Evolutionary conservation across 2,113 vertebrate genomes (phyloP).

Genomic region (Octodon degus): DNA sequence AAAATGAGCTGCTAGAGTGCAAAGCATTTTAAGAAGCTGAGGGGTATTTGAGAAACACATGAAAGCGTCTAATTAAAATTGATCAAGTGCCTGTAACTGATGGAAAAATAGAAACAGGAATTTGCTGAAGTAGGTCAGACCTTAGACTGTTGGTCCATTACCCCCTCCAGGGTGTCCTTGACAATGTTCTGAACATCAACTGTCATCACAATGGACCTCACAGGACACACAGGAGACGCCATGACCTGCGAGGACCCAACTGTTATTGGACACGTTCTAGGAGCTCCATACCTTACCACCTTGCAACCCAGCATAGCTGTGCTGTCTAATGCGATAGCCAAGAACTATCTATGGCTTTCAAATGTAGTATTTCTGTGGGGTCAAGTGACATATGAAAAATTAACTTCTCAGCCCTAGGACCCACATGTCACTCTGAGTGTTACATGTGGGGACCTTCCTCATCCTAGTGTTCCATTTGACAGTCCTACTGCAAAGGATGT

Average conservation of each 20-base stretch:
- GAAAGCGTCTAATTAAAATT: slow-evolving; percentile 50
- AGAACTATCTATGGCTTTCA: background rate
- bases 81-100: background rate
- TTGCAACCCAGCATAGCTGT: fast-evolving
- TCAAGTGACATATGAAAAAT: background rate
- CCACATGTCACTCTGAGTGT: fast-evolving
- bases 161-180: background rate
- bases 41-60: background rate
- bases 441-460: fast-evolving
- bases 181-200: background rate
- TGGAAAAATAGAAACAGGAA: background rate
- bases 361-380: no score
- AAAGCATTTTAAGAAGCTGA: background rate
- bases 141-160: background rate
- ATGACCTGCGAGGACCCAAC: background rate
- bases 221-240: background rate
- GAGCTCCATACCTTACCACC: no score
- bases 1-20: background rate
- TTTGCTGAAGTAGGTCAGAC: background rate
- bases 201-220: background rate
- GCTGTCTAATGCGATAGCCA: fast-evolving
- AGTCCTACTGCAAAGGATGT: fast-evolving
- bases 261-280: background rate
- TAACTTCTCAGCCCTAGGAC: background rate
- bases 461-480: fast-evolving